Conservation (phyloP, 2,113 vertebrate species). For the Microcebus ravelobensis region DNA sequence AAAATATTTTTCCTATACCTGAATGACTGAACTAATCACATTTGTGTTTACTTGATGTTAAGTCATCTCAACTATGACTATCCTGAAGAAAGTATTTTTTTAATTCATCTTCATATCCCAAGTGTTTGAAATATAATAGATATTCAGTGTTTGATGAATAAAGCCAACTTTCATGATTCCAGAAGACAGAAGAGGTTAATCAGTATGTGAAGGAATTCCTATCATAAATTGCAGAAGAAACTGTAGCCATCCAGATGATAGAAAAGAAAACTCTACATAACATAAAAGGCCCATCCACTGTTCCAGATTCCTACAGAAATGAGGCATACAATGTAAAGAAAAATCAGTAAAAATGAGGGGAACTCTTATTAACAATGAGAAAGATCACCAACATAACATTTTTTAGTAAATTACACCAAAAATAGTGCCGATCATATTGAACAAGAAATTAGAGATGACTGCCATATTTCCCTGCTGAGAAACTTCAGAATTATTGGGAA, state of each 20-base stretch:
- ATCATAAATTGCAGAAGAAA: neutral
- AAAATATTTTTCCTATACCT: neutral
- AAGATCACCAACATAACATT: neutral
- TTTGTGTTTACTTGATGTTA: neutral
- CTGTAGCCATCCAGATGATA: neutral
- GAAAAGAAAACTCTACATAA: neutral
- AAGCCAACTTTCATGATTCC: conserved; percentile 2
- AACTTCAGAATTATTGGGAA: neutral
- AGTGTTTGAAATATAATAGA: neutral
- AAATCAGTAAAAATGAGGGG: neutral
- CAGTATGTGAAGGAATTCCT: neutral
- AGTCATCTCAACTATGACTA: neutral
- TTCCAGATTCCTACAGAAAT: neutral
- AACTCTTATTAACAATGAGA: neutral
- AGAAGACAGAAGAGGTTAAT: neutral
- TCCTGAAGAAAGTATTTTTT: neutral
- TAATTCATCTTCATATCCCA: neutral
- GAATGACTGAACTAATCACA: conserved; percentile 7
- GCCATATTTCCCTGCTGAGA: neutral
- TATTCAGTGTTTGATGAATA: neutral
- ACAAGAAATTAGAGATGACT: neutral
- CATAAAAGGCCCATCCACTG: neutral
- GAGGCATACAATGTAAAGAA: neutral
- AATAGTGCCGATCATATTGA: neutral
- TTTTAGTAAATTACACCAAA: neutral